Evolutionary conservation across 1,140 invertebrate species (phyloP).

Genomic region (Theocolax elegans): DNA sequence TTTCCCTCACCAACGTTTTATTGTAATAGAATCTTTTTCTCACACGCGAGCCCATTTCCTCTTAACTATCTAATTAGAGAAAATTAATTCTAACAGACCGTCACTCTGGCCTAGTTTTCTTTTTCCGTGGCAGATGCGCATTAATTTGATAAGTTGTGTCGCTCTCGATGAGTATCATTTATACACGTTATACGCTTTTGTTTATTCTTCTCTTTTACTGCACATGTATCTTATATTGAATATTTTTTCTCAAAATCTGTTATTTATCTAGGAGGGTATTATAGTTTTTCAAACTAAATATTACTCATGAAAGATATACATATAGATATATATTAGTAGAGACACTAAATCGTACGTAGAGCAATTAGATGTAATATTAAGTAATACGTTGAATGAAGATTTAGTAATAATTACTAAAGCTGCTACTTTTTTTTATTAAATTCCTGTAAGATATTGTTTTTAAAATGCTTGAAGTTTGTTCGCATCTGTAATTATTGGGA

Average conservation of each 20-base stretch:
- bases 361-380: neutral
- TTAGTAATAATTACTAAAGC: no score
- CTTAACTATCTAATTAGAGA: slow-evolving; percentile 26
- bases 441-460: no score
- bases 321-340: no score
- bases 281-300: no score
- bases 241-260: no score
- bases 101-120: neutral
- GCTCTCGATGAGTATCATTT: neutral
- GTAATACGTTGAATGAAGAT: no score
- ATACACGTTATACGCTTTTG: no score
- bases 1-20: neutral
- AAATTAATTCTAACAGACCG: slow-evolving; percentile 15
- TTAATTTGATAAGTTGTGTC: slow-evolving; percentile 10
- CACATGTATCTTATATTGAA: no score
- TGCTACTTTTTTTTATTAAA: no score
- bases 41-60: slow-evolving; percentile 1
- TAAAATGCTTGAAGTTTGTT: no score
- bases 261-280: neutral
- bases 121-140: slow-evolving; percentile 2
- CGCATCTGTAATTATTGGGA: slow-evolving; percentile 56
- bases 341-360: neutral
- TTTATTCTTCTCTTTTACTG: no score
- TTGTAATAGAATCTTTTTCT: slow-evolving; percentile 30
- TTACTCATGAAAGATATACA: no score